Evolutionary conservation across 2,797 vertebrate genomes (phyloP).

Genomic region (Spondyliosoma cantharus): DNA sequence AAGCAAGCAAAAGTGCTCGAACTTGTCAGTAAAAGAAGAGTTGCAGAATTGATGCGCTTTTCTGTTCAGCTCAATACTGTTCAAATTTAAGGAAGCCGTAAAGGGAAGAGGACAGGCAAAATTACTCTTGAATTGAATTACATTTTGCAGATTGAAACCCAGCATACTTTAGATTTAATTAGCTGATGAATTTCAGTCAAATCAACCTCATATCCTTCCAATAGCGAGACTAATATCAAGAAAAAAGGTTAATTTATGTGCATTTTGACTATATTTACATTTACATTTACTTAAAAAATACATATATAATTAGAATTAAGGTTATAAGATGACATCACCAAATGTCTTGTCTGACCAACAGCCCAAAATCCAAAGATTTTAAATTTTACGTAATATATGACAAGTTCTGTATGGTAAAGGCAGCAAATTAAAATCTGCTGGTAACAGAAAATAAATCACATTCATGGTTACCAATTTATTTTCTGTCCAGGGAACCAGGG

Average conservation of each 20-base stretch:
- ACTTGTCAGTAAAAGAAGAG: neutral
- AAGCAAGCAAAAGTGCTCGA: slow-evolving; percentile 3
- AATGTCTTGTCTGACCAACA: neutral
- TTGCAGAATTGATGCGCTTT: slow-evolving; percentile 1
- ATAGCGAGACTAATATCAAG: neutral
- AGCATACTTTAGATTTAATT: neutral
- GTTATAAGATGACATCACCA: neutral
- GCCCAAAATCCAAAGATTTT: neutral
- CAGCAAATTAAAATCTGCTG: neutral
- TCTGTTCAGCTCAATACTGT: neutral
- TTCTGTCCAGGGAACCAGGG: neutral
- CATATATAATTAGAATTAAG: neutral
- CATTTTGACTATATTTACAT: neutral
- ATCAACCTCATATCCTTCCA: neutral
- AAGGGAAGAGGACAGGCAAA: neutral
- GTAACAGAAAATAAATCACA: neutral
- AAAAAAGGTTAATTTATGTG: neutral
- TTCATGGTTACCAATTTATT: neutral
- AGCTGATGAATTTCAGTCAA: slow-evolving; percentile 13
- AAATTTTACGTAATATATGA: neutral
- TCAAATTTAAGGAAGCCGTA: neutral
- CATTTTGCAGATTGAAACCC: neutral
- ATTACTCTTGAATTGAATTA: neutral
- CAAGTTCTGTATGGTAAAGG: neutral
- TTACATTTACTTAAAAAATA: neutral